These are phyloP conservation scores for Dunckerocampus dactyliophorus DNA, from an alignment of 2,113 vertebrate species.

Conservation along the genomic window DNA sequence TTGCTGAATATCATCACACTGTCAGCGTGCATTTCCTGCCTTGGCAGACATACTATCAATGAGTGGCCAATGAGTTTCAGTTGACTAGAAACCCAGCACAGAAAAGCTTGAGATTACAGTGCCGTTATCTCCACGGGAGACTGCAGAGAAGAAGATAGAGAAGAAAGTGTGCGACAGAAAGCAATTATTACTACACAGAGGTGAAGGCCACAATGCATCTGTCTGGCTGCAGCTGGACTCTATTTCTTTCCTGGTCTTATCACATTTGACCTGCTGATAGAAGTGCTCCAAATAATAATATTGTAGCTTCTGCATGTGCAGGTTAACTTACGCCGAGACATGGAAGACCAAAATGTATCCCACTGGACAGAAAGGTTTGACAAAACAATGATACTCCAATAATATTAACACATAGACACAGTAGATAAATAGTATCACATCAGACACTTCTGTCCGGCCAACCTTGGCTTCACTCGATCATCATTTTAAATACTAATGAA, in stretches of 20 bases:
- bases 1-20: not conserved
- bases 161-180: slow-evolving; percentile 31
- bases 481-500: no score
- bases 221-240: slow-evolving; percentile 6
- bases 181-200: slow-evolving; percentile 30
- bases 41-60: slow-evolving; percentile 53
- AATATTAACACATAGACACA: no score
- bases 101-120: slow-evolving; percentile 53
- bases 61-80: slow-evolving; percentile 35
- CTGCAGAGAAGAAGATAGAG: slow-evolving; percentile 19
- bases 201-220: slow-evolving; percentile 44
- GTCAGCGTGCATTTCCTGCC: slow-evolving; percentile 38
- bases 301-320: not conserved
- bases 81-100: slow-evolving; percentile 39
- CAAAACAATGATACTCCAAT: no score
- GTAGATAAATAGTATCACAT: no score
- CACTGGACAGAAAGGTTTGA: no score
- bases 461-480: no score
- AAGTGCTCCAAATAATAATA: slow-evolving; percentile 3
- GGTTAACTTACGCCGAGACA: not conserved
- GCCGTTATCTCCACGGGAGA: slow-evolving; percentile 44
- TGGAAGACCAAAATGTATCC: no score
- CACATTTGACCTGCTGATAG: slow-evolving; percentile 16
- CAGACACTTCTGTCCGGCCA: no score
- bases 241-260: not conserved